Evolutionary conservation across 2,888 invertebrate genomes (phyloP), one percentile per base, ranked within the genome.

Genomic region (Polymixis lichenea): DNA sequence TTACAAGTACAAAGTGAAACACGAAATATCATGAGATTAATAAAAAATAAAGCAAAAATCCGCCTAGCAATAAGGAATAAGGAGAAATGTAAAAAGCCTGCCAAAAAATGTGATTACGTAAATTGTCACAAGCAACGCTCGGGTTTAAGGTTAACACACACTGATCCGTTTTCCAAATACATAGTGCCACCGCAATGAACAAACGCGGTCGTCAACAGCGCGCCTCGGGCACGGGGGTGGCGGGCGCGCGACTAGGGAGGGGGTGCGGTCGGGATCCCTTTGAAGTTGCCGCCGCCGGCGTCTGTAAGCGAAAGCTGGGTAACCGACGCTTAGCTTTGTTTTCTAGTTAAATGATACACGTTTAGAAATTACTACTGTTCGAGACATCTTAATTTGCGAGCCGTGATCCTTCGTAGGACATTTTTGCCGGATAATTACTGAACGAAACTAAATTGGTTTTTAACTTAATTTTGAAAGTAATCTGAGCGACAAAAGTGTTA

Each of bases 291-390:
- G 94, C 94, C 94, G 93, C 89, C 90, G 94, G 94, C 95, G 95
- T 94, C 95, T 95, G 95, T 92, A 90, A 91, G 92, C 93, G 95
- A 95, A 95, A 94, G 94, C 94, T 93, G 94, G 94, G 93, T 93
- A 94, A 95, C 95, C 95, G 89, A 92, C 94, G 95, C 94, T 95
- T 94, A 94, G 95, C 95, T 95, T 95, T 96, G 95, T 95, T 95
- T 95, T 94, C 94, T 91, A 93, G 92, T 95, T 94, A 94, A 95
- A 95, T 95, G 94, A 93, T 93, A 94, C 93, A 92, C 91, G 87
- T 91, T 91, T 91, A 90, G 90, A 90, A 93, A 93, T 93, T 93
- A 91, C 91, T 89, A 93, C 91, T 93, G 93, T 92, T 92, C 89
- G 88, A 89, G 92, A 91, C 91, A 88, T 89, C 89, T 86, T 87